These are phyloP conservation scores for Gonioctena quinquepunctata DNA, from an alignment of 1,140 invertebrate species.

Conservation along the genomic window DNA sequence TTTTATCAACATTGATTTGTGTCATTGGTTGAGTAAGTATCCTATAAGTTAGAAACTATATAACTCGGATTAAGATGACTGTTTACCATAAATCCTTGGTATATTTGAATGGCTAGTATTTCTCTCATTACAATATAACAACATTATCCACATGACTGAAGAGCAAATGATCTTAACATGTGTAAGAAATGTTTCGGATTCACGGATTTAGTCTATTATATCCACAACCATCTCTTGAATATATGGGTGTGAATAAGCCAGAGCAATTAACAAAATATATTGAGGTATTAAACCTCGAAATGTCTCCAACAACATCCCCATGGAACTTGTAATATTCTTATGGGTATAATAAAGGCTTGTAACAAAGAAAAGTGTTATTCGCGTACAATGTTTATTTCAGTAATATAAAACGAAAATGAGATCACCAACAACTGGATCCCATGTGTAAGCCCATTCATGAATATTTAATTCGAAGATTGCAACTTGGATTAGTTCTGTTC, in stretches of 20 bases:
- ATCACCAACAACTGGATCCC: conserved; percentile 12
- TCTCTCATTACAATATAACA: no score
- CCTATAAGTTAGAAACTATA: background rate
- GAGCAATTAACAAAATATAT: background rate
- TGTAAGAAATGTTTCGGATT: no score
- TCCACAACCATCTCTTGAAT: no score
- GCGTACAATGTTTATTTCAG: conserved; percentile 3
- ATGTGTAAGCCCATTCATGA: conserved; percentile 24
- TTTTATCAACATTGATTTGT: background rate
- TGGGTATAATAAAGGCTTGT: background rate
- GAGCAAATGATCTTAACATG: no score
- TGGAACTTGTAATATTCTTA: background rate
- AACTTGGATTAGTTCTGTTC: conserved; percentile 5
- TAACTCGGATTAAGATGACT: background rate
- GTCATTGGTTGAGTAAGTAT: background rate
- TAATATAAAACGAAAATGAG: conserved; percentile 16
- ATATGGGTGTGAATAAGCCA: background rate
- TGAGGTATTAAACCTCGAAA: background rate
- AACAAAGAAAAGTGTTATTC: conserved; percentile 4
- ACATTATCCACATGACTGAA: no score
- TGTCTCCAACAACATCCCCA: background rate
- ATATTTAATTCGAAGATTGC: conserved; percentile 25
- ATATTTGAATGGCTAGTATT: no score
- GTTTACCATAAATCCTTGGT: background rate
- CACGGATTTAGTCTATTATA: no score